phyloP scores from a whole-genome alignment of 1,140 invertebrate genomes.

The Teleogryllus occipitalis region DNA sequence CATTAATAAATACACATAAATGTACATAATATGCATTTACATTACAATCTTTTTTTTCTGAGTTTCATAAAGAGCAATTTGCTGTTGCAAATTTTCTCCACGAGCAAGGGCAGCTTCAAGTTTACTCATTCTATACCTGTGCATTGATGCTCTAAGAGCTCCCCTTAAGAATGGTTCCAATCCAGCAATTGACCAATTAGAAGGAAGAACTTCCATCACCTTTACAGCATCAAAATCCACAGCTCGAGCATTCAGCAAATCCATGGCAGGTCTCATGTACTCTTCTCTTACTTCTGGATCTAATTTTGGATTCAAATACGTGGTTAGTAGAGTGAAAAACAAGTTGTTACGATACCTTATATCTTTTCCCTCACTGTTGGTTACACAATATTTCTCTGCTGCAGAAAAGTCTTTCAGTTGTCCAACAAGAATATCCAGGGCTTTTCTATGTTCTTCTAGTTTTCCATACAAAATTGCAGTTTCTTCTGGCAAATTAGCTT shows the following conservation, averaged over 20 bases:
- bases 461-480: constrained; percentile 45
- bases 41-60: constrained; percentile 20
- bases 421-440: constrained; percentile 43
- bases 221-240: constrained; percentile 39
- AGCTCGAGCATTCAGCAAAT: constrained; percentile 39
- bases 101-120: constrained; percentile 38
- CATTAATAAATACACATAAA: too few relatives aligned
- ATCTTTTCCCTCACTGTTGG: constrained; percentile 37
- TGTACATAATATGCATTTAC: background rate
- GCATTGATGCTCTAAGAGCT: constrained; percentile 36
- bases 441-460: constrained; percentile 46
- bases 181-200: constrained; percentile 39
- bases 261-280: constrained; percentile 37
- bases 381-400: constrained; percentile 42
- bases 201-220: constrained; percentile 41
- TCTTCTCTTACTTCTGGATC: constrained; percentile 26
- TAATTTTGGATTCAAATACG: constrained; percentile 39
- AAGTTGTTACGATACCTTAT: constrained; percentile 34
- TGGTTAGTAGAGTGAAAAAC: constrained; percentile 39
- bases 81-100: constrained; percentile 38
- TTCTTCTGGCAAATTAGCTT: constrained; percentile 40
- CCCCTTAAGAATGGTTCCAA: constrained; percentile 38
- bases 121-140: constrained; percentile 35
- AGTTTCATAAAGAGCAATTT: constrained; percentile 36
- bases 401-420: constrained; percentile 40